Conservation (phyloP, 2,888 invertebrate species). For the Pilophorus perplexus region DNA sequence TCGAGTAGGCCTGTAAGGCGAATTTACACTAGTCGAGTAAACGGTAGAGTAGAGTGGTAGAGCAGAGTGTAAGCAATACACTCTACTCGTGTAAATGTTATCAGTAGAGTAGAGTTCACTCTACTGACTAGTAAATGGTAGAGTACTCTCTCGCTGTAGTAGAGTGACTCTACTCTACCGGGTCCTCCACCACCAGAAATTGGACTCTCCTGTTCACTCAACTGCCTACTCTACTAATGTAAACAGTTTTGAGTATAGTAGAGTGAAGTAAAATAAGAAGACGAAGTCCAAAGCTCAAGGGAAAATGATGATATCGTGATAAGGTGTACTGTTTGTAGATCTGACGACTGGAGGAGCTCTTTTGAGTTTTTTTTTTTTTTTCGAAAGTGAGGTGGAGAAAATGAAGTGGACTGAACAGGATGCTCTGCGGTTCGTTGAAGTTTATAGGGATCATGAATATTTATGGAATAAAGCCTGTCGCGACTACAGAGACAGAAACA, state of each 20-base stretch:
- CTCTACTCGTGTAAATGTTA: too few relatives aligned
- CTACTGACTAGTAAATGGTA: too few relatives aligned
- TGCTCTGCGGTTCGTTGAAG: conserved; percentile 56
- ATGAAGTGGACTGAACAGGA: conserved; percentile 56
- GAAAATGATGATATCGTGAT: neutral
- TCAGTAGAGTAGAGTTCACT: too few relatives aligned
- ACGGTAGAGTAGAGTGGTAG: too few relatives aligned
- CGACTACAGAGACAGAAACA: conserved; percentile 54
- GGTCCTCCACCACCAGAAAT: neutral
- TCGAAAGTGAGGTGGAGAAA: conserved; percentile 25
- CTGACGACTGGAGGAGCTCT: neutral
- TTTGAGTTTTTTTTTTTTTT: conserved; percentile 1
- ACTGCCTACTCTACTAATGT: neutral
- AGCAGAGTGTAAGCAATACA: too few relatives aligned
- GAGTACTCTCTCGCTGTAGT: too few relatives aligned
- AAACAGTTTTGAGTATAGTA: conserved; percentile 24
- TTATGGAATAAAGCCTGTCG: conserved; percentile 54
- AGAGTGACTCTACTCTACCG: too few relatives aligned
- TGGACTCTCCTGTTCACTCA: neutral
- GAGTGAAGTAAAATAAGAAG: neutral
- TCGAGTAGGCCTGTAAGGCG: too few relatives aligned
- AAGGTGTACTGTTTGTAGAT: neutral
- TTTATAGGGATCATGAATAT: conserved; percentile 57
- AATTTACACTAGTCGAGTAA: too few relatives aligned
- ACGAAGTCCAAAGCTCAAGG: conserved; percentile 16